phyloP scores from a whole-genome alignment of 2,797 vertebrate genomes.

The Buceros bicornis region DNA sequence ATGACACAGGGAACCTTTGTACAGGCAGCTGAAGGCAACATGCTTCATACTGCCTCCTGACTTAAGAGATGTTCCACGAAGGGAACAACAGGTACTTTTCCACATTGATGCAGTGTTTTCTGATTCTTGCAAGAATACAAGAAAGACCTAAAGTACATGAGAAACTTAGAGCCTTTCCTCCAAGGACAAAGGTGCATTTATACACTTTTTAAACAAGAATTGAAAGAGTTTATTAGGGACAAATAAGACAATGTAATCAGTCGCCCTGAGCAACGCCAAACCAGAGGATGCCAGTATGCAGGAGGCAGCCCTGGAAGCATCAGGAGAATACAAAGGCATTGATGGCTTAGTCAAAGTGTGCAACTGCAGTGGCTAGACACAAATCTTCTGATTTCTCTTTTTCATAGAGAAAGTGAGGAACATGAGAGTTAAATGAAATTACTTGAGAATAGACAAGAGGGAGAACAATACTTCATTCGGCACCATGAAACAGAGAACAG shows the following conservation, averaged over 20 bases:
- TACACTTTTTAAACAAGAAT: neutral
- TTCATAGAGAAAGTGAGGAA: neutral
- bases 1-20: conserved; percentile 7
- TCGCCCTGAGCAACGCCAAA: neutral
- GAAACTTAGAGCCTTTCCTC: neutral
- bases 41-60: neutral
- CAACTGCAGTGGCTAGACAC: neutral
- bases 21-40: conserved; percentile 34
- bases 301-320: neutral
- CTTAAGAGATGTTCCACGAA: neutral
- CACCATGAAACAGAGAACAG: neutral
- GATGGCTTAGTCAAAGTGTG: neutral
- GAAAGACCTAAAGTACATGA: neutral
- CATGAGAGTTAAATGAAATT: neutral
- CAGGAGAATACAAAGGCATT: neutral
- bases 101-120: neutral
- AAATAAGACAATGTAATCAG: neutral
- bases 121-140: neutral
- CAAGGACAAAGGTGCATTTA: neutral
- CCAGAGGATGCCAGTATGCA: neutral
- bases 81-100: neutral
- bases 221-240: neutral
- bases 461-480: neutral
- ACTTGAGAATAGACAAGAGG: neutral
- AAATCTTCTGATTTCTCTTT: neutral